These are phyloP conservation scores for Trichonephila clavata DNA, from an alignment of 1,140 invertebrate species.

Conservation along the genomic window DNA sequence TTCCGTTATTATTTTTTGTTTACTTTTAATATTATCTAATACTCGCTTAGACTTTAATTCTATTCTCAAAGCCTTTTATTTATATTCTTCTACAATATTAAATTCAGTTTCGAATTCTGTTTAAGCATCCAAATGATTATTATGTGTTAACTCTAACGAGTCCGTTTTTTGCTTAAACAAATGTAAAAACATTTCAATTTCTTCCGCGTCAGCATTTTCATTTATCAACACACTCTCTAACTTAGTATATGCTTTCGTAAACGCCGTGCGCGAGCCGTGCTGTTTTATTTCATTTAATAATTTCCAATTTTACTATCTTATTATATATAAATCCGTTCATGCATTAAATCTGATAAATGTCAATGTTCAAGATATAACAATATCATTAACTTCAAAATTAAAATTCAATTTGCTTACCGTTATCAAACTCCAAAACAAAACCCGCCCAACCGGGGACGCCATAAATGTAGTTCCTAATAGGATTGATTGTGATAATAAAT, in stretches of 20 bases:
- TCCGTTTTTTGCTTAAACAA: constrained; percentile 33
- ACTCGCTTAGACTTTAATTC: constrained; percentile 40
- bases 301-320: constrained; percentile 27
- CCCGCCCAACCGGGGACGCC: background rate
- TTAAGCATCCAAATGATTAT: constrained; percentile 47
- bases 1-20: constrained; percentile 45
- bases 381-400: background rate
- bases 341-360: background rate
- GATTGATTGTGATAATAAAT: background rate
- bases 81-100: constrained; percentile 35
- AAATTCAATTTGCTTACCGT: background rate
- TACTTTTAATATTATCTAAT: constrained; percentile 32
- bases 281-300: constrained; percentile 32
- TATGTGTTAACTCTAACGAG: constrained; percentile 31
- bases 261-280: background rate
- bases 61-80: background rate
- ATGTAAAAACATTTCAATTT: constrained; percentile 45
- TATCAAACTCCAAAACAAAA: constrained; percentile 30
- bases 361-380: background rate
- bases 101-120: constrained; percentile 39
- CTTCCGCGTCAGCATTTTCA: constrained; percentile 33
- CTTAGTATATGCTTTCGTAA: background rate
- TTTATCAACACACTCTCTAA: constrained; percentile 17
- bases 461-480: background rate
- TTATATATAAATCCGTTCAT: background rate